Percentiles rank a stretch among this genome's conserved stretches.
phyloP scores from a whole-genome alignment of 1,140 invertebrate genomes.

The Periplaneta americana region DNA sequence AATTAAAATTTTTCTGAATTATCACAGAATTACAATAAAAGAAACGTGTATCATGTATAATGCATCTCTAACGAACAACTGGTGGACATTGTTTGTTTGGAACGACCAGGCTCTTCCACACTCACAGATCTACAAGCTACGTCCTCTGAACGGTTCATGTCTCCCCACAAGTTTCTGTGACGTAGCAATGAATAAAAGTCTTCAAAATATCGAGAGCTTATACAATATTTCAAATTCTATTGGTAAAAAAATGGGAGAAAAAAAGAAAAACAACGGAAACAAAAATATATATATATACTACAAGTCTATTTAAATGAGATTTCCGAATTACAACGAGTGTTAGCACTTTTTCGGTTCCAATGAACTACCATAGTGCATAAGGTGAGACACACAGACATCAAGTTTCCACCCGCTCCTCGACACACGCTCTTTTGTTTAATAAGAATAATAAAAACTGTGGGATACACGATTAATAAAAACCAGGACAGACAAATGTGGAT shows the following conservation, averaged over 20 bases:
- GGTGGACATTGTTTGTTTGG: background rate
- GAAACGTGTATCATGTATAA: background rate
- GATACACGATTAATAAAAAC: background rate
- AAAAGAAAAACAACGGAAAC: background rate
- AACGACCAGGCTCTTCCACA: no score
- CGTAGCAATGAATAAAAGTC: background rate
- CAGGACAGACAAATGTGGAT: background rate
- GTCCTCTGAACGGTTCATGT: background rate
- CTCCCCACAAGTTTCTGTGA: background rate
- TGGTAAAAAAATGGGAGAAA: background rate
- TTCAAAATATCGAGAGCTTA: background rate
- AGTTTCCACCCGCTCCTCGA: background rate
- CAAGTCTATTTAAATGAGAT: background rate
- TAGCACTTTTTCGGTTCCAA: background rate
- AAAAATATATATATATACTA: background rate
- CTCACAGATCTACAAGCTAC: background rate
- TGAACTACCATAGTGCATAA: background rate
- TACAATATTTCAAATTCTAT: no score
- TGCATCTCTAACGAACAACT: background rate
- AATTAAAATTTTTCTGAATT: background rate
- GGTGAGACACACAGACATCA: background rate
- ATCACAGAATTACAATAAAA: background rate
- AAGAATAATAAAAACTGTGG: background rate
- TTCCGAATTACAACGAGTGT: background rate
- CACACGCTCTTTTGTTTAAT: background rate